Percentiles rank a stretch among this genome's conserved stretches.
Evolutionary conservation across 2,888 invertebrate genomes (phyloP).

Genomic region (Siphonodentalium dalli): DNA sequence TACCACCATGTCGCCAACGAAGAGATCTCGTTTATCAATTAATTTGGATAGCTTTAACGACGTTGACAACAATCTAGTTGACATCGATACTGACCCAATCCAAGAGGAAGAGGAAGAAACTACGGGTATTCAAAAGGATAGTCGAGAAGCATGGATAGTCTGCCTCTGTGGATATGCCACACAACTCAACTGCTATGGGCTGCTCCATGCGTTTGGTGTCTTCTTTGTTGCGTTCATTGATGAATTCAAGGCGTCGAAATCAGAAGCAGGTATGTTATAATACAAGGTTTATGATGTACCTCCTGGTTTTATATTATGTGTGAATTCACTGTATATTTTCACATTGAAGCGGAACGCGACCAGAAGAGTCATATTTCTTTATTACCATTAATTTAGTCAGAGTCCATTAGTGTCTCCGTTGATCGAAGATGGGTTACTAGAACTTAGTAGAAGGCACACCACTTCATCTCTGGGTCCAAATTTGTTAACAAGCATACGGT

Average conservation of each 20-base stretch:
- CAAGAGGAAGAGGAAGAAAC: slow-evolving; percentile 14
- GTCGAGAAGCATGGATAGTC: slow-evolving; percentile 46
- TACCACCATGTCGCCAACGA: too few species aligned
- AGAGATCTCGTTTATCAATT: too few species aligned
- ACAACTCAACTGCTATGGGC: slow-evolving; percentile 48
- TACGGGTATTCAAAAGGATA: slow-evolving; percentile 36
- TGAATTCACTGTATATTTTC: neutral
- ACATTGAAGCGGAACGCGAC: slow-evolving; percentile 11
- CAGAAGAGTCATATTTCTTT: too few species aligned
- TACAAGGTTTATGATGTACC: neutral
- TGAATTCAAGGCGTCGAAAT: slow-evolving; percentile 42
- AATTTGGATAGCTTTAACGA: too few species aligned
- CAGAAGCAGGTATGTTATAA: slow-evolving; percentile 41
- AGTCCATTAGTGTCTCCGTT: too few species aligned
- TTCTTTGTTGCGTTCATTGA: slow-evolving; percentile 51
- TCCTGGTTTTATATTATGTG: neutral
- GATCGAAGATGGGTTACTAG: too few species aligned
- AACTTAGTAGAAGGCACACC: too few species aligned
- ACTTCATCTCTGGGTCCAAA: too few species aligned
- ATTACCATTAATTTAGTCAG: too few species aligned
- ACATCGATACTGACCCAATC: slow-evolving; percentile 14
- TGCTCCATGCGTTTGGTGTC: slow-evolving; percentile 48
- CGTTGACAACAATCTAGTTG: slow-evolving; percentile 25
- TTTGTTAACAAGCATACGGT: too few species aligned
- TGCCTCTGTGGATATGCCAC: slow-evolving; percentile 40